phyloP scores from a whole-genome alignment of 2,888 invertebrate species.

The Lepidochrysops patricia region DNA sequence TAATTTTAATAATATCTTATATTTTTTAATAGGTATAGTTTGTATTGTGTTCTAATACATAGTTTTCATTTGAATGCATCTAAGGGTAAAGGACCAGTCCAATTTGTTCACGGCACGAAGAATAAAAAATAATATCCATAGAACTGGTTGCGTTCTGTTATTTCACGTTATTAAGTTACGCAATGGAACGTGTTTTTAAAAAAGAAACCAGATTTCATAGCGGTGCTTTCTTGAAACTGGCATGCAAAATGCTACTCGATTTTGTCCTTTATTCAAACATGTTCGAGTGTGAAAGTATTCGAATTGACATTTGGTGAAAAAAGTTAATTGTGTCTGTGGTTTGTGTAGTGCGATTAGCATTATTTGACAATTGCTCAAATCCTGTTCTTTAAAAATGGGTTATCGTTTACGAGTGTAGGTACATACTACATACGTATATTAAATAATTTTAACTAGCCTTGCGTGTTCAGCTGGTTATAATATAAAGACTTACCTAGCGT shows the following conservation, averaged over 20 bases:
- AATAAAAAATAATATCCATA: conserved; percentile 26
- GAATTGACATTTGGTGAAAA: conserved; percentile 20
- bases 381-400: too few species aligned
- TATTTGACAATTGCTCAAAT: background rate
- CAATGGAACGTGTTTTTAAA: conserved; percentile 40
- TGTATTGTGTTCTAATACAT: too few species aligned
- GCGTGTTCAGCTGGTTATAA: too few species aligned
- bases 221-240: conserved; percentile 41
- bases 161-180: conserved; percentile 40
- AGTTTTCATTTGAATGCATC: conserved; percentile 17
- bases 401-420: too few species aligned
- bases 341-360: background rate
- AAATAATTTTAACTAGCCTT: too few species aligned
- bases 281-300: conserved; percentile 20
- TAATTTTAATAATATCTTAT: too few species aligned
- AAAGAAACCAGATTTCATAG: conserved; percentile 49
- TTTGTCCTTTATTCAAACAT: conserved; percentile 24
- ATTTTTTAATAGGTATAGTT: too few species aligned
- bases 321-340: conserved; percentile 6
- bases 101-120: conserved; percentile 31
- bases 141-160: conserved; percentile 30
- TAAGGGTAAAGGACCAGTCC: conserved; percentile 29
- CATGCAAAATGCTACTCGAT: conserved; percentile 29
- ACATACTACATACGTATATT: too few species aligned
- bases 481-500: too few species aligned